Base-by-base conservation (phyloP, 2,888 invertebrate species). In the Apodemia mormo region DNA sequence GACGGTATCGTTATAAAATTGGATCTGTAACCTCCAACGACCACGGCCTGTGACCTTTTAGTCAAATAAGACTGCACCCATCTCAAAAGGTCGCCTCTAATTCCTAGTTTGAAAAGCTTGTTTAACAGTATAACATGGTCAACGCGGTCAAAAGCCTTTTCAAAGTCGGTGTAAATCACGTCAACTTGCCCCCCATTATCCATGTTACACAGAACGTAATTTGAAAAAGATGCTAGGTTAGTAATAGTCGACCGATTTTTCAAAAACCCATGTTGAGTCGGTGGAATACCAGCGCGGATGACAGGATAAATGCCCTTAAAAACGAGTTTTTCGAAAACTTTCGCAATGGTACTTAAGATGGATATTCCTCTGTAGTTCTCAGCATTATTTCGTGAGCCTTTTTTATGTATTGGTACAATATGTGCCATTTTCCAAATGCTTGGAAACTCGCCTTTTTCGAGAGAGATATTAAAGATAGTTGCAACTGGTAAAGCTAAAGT, bases 81-180 rank as follows among this genome's bases (percentile, higher is more conserved):
- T 52, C 52, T n/a, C n/a, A 52, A 52, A 12, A 52, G n/a, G 10
- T 52, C 52, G n/a, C 52, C 52, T 12, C 52, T 12, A 52, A 10
- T 52, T 52, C 52, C 52, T 52, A 52, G n/a, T 52, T 52, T 52
- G n/a, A 52, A 52, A 12, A 52, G n/a, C 52, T 52, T n/a, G 52
- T 12, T 10, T 4, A 52, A n/a, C 10, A 52, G 52, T 14, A 52
- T 52, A n/a, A 52, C 52, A n/a, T 52, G 52, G n/a, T 52, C 52
- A 52, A 52, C 37, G 22, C 22, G 22, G 22, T 22, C 22, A 22
- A 22, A 22, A 22, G 22, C 22, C 22, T 22, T 22, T 22, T 10
- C 52, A n/a, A 52, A 52, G 10, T 52, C 52, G n/a, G n/a, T 9
- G 14, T 52, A 52, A n/a, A 49, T 49, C 49, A 49, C 52, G 30